Base-by-base conservation (phyloP, 1,140 invertebrate genomes). In the Drosophila lacertosa region DNA sequence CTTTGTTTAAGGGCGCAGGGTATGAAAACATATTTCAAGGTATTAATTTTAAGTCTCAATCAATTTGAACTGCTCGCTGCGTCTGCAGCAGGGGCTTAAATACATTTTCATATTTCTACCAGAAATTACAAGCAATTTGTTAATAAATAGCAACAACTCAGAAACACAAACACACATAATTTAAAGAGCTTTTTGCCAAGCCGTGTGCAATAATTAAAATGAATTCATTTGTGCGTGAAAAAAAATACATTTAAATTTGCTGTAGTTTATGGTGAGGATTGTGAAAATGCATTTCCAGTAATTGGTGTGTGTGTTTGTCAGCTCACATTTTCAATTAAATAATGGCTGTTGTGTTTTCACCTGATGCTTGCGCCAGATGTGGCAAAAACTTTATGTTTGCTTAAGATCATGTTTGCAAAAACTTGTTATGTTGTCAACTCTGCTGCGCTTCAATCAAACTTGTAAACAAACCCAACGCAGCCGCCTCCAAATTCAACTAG, bases 371-470 rank as follows among this genome's bases (percentile, higher is more conserved):
- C 22, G 16, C 5, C 5, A 33, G 39, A 51, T 20, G 18, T 15
- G 13, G 16, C 16, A n/a, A 7, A 20, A 48, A 40, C 47, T 63
- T 53, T 29, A 57, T 15, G 47, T 60, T 51, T 35, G 37, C 59
- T 16, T 66, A 33, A 11, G 22, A 35, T 45, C 33, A 10, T 26
- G 18, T 15, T 7, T 11, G 54, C 45, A 20, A 26, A 66, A 66
- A 40, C 44, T 57, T 48, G 53, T 4, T 51, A 65, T 47, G 63
- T 66, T 59, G 63, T 67, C 69, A 72, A 60, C 50, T 72, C 65
- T 54, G 55, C 54, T 50, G 48, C 20, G 40, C 58, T 74, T 70
- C 74, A 82, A 81, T 81, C 82, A 82, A 81, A 81, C 62, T 81
- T 81, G 63, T 74, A 69, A 81, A 77, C 71, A 67, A 72, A 73